These are phyloP conservation scores for Pocillopora meandrina DNA, from an alignment of 92 coral and sea anemone species.

Conservation along the genomic window DNA sequence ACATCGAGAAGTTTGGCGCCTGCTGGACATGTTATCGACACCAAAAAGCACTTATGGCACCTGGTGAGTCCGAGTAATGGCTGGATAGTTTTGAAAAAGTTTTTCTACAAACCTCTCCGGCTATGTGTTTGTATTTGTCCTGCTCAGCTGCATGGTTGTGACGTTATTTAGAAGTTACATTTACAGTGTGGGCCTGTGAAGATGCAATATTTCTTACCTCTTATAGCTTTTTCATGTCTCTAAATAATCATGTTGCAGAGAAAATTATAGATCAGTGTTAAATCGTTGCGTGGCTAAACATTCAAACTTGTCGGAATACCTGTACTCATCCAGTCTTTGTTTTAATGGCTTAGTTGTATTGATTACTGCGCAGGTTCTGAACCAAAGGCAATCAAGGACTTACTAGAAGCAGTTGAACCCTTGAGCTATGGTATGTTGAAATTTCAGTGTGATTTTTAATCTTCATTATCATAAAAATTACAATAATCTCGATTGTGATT, in stretches of 20 bases:
- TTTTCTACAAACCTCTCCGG: no score
- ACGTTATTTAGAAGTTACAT: no score
- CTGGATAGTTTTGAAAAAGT: no score
- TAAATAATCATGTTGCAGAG: not conserved
- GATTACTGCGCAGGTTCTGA: constrained; percentile 75
- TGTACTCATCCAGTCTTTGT: no score
- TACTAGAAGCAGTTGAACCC: constrained; percentile 85
- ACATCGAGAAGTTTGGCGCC: constrained; percentile 77
- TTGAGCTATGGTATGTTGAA: constrained; percentile 69
- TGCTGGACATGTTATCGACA: constrained; percentile 86
- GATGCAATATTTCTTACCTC: no score
- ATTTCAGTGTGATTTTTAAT: not conserved
- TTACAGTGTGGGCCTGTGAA: no score
- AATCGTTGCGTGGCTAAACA: no score
- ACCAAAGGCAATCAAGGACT: constrained; percentile 75
- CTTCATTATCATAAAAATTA: no score
- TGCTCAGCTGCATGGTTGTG: no score
- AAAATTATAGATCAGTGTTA: not conserved
- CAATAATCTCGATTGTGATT: no score
- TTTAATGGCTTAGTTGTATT: not conserved
- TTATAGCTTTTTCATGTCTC: not conserved
- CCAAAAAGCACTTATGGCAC: constrained; percentile 89
- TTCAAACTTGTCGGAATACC: no score
- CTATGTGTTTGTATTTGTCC: no score
- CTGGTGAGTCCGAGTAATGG: constrained; percentile 60